A percentile compares a stretch with the other conserved stretches of the same genome.
Conservation (phyloP, 1,140 invertebrate genomes). For the Hermatobates lingyangjiaoensis region DNA sequence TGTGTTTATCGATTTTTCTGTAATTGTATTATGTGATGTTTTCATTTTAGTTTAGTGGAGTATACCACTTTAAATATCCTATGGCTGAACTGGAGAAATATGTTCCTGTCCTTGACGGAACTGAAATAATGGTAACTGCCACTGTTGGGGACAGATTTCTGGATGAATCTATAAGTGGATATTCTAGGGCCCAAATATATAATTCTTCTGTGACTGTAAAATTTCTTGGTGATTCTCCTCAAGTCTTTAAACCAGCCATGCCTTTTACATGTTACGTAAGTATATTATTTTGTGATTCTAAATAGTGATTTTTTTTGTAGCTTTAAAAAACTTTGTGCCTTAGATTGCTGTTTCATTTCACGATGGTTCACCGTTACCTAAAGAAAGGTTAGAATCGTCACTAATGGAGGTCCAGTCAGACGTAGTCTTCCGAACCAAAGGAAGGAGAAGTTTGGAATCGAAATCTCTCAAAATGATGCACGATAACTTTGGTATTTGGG, state of each 20-base stretch:
- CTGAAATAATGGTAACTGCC: constrained; percentile 71
- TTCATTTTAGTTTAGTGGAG: constrained; percentile 58
- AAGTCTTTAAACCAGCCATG: constrained; percentile 88
- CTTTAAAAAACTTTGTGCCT: neutral
- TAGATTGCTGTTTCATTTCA: constrained; percentile 56
- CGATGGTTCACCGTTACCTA: constrained; percentile 47
- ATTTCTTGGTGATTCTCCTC: constrained; percentile 73
- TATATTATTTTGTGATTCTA: constrained; percentile 15
- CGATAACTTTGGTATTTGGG: constrained; percentile 46
- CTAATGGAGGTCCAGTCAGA: constrained; percentile 37
- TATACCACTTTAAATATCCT: constrained; percentile 65
- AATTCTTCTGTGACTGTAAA: constrained; percentile 61
- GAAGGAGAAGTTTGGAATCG: constrained; percentile 32
- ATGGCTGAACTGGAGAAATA: constrained; percentile 53
- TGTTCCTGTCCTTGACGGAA: constrained; percentile 45
- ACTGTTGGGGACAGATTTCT: constrained; percentile 78
- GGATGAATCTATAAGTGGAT: constrained; percentile 69
- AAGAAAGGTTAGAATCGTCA: constrained; percentile 31
- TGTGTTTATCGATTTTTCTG: no score
- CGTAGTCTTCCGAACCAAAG: constrained; percentile 30
- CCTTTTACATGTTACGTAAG: constrained; percentile 59
- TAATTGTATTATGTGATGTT: no score
- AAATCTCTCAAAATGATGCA: constrained; percentile 33
- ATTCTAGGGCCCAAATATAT: constrained; percentile 67
- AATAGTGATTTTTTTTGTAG: constrained; percentile 8